Conservation (phyloP, 1,140 invertebrate species). For the Heliothis subflexa region DNA sequence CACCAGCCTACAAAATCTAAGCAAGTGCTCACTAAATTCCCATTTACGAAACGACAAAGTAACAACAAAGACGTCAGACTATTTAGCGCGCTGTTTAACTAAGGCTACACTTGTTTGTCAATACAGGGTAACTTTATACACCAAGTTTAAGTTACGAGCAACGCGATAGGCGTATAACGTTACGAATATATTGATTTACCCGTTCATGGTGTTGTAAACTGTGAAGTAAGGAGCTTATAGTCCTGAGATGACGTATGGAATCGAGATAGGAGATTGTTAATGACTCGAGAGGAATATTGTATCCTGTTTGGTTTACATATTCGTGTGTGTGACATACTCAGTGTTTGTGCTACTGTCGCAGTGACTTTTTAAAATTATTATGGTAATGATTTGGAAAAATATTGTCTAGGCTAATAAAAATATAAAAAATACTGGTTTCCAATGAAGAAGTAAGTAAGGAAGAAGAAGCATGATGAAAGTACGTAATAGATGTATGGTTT, state of each 20-base stretch:
- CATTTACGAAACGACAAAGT: conserved; percentile 38
- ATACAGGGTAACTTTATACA: conserved; percentile 34
- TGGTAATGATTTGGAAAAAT: too few relatives aligned
- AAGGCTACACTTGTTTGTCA: conserved; percentile 25
- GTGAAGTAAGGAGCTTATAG: conserved; percentile 2
- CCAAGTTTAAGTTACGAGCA: conserved; percentile 34
- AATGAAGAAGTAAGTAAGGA: too few relatives aligned
- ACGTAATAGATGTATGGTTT: too few relatives aligned
- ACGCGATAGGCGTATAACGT: conserved; percentile 35
- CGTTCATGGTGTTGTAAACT: conserved; percentile 17
- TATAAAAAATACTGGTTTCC: too few relatives aligned
- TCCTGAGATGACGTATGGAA: not conserved
- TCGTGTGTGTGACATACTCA: too few relatives aligned
- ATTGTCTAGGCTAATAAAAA: too few relatives aligned
- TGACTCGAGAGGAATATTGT: not conserved
- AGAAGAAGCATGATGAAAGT: too few relatives aligned
- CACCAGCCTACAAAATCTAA: not conserved
- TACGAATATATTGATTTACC: conserved; percentile 44
- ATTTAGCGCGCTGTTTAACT: conserved; percentile 37
- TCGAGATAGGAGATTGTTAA: conserved; percentile 2
- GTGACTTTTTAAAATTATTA: too few relatives aligned
- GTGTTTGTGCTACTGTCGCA: too few relatives aligned
- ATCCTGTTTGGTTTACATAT: not conserved
- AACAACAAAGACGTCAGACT: conserved; percentile 23
- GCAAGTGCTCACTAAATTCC: conserved; percentile 1